phyloP scores from a whole-genome alignment of 2,113 vertebrate species.

The Hemichromis elongatus region DNA sequence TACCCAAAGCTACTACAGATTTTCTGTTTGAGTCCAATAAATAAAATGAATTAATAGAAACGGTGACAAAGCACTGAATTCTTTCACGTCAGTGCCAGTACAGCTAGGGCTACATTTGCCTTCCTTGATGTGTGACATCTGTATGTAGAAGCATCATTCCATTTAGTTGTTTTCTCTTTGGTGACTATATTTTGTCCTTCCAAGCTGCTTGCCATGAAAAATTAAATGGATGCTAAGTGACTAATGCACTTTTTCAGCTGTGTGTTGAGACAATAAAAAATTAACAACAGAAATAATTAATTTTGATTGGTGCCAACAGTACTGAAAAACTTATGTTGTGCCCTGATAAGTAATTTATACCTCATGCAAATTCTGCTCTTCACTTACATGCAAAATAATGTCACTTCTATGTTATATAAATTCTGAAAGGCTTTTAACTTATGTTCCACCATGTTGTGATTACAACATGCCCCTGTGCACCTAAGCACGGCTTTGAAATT shows the following conservation, averaged over 20 bases:
- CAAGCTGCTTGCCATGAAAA: constrained; percentile 81
- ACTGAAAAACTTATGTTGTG: constrained; percentile 80
- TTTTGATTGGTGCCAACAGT: constrained; percentile 85
- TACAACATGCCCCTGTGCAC: constrained; percentile 56
- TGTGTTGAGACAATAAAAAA: constrained; percentile 83
- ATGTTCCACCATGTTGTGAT: constrained; percentile 72
- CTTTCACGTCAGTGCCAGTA: background rate
- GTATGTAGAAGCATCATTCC: constrained; percentile 13
- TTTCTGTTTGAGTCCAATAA: background rate
- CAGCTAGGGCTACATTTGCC: background rate
- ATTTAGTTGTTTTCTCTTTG: constrained; percentile 55
- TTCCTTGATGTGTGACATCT: background rate
- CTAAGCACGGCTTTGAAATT: constrained; percentile 41
- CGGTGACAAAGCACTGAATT: background rate
- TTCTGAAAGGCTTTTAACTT: constrained; percentile 75
- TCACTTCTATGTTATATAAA: constrained; percentile 68
- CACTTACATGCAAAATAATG: constrained; percentile 71
- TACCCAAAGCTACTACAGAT: background rate
- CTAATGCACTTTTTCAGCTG: constrained; percentile 89
- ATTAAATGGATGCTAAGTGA: constrained; percentile 82
- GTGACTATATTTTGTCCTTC: constrained; percentile 68
- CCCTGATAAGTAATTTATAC: constrained; percentile 81
- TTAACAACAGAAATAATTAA: constrained; percentile 85
- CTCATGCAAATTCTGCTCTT: constrained; percentile 72
- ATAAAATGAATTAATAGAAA: background rate